Evolutionary conservation across 2,113 vertebrate species (phyloP).

Genomic region (Patagioenas fasciata): DNA sequence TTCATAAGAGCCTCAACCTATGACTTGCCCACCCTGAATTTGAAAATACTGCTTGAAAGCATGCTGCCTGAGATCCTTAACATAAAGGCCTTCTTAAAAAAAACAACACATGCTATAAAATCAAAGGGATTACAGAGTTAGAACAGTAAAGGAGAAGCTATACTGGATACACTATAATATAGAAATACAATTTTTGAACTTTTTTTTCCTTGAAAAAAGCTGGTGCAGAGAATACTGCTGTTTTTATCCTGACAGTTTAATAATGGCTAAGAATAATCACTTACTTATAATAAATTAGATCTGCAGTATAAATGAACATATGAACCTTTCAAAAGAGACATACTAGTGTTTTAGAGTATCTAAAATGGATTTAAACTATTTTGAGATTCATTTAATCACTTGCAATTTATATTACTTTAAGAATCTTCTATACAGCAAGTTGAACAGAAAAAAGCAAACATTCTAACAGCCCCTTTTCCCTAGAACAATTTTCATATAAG

Average conservation of each 20-base stretch:
- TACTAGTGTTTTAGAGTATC: slow-evolving; percentile 33
- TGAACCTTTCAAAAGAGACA: slow-evolving; percentile 16
- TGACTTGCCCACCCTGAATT: neutral
- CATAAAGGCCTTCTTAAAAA: neutral
- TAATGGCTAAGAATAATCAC: slow-evolving; percentile 56
- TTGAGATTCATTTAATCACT: slow-evolving; percentile 31
- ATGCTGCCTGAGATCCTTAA: neutral
- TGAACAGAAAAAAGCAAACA: slow-evolving; percentile 49
- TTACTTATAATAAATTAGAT: slow-evolving; percentile 62
- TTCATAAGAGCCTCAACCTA: neutral
- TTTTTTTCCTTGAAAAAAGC: slow-evolving; percentile 14
- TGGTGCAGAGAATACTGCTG: slow-evolving; percentile 27
- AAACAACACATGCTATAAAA: neutral
- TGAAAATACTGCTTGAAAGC: slow-evolving; percentile 32
- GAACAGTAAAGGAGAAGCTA: slow-evolving; percentile 15
- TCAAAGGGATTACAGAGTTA: neutral
- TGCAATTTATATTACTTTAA: slow-evolving; percentile 64
- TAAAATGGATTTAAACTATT: slow-evolving; percentile 48
- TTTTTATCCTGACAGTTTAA: slow-evolving; percentile 20
- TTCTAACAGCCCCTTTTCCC: slow-evolving; percentile 19
- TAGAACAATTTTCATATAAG: neutral
- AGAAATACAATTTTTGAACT: neutral
- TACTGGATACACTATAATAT: neutral
- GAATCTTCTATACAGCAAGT: slow-evolving; percentile 53
- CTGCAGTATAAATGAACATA: slow-evolving; percentile 51